Conservation (phyloP, 1,140 invertebrate species). For the Lepidostoma basale region DNA sequence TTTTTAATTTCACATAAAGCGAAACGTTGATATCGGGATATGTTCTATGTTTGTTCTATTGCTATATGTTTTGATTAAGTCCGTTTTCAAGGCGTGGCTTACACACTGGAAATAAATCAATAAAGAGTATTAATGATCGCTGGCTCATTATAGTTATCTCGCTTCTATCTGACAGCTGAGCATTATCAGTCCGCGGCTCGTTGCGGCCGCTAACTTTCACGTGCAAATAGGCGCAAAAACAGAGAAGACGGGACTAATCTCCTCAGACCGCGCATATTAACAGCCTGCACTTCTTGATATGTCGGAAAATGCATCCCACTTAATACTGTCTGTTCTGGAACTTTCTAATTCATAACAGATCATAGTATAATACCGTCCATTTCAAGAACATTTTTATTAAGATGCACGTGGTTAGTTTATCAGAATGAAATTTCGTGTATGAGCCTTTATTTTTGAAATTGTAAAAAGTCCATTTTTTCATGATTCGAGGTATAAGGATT, state of each 20-base stretch:
- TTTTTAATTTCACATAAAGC: no score
- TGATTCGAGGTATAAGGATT: no score
- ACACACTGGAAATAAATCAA: conserved; percentile 21
- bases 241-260: conserved; percentile 15
- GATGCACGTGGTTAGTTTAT: no score
- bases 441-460: no score
- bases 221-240: conserved; percentile 16
- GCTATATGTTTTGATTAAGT: no score
- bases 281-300: not conserved
- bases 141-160: conserved; percentile 7
- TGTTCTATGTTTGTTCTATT: no score
- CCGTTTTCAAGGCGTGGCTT: no score
- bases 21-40: no score
- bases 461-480: no score
- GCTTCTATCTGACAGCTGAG: not conserved
- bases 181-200: not conserved
- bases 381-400: not conserved
- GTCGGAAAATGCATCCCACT: conserved; percentile 4
- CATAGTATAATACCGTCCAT: no score
- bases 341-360: conserved; percentile 12
- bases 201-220: conserved; percentile 11
- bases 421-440: no score
- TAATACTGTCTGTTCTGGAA: not conserved
- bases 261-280: no score
- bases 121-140: conserved; percentile 10